phyloP scores from a whole-genome alignment of 2,113 vertebrate genomes.

The Syrrhaptes paradoxus region DNA sequence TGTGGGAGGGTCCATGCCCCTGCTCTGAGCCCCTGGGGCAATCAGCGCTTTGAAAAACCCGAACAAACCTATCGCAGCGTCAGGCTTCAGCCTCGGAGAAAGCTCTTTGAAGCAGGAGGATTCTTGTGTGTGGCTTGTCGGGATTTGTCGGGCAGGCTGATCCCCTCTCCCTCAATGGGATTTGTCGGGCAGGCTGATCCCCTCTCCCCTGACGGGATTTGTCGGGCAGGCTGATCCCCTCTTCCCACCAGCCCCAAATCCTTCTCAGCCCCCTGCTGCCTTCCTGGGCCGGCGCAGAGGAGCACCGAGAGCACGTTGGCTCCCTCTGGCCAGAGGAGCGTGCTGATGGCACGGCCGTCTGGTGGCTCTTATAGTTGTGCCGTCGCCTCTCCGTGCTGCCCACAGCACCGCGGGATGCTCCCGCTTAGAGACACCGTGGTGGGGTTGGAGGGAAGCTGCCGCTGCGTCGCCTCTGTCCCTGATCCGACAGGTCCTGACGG shows the following conservation, averaged over 20 bases:
- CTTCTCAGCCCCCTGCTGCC: background rate
- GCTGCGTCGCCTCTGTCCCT: no score
- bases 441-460: background rate
- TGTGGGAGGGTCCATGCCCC: background rate
- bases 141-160: no score
- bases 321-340: background rate
- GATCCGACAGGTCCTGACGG: background rate
- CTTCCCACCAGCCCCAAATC: background rate
- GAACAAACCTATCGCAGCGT: accelerated
- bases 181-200: background rate
- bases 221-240: background rate
- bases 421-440: accelerated
- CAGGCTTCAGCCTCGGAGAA: accelerated
- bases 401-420: accelerated
- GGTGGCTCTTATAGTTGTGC: accelerated
- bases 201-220: background rate
- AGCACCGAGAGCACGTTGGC: accelerated
- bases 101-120: background rate
- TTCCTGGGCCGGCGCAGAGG: background rate
- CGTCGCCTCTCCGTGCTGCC: background rate
- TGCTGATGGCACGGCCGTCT: accelerated
- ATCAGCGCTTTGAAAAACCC: background rate
- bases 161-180: background rate
- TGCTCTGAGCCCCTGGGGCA: background rate
- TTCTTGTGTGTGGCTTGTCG: no score